phyloP scores from a whole-genome alignment of 2,888 invertebrate species.

The Eugnorisma glareosa region DNA sequence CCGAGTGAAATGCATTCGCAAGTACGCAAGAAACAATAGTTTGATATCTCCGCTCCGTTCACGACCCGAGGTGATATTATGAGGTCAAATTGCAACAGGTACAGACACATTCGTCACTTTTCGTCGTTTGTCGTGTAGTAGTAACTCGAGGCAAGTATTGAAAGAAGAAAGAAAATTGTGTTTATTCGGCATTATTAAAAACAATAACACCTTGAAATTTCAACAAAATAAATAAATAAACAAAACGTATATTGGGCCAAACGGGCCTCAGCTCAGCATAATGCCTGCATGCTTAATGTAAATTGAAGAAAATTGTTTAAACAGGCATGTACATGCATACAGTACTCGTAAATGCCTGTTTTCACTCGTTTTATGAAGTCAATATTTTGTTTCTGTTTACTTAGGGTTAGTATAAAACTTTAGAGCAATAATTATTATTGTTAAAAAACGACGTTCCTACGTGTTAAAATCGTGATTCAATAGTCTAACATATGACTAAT shows the following conservation, averaged over 20 bases:
- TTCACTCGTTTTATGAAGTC: background rate
- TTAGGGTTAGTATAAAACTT: background rate
- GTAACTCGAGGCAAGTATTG: background rate
- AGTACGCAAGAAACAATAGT: background rate
- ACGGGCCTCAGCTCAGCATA: no score
- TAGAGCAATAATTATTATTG: background rate
- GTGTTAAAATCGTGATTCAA: slow-evolving; percentile 1
- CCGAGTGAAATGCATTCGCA: background rate
- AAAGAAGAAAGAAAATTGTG: no score
- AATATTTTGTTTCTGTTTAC: background rate
- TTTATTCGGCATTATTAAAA: no score
- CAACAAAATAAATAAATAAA: no score
- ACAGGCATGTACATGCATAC: no score
- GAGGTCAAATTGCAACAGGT: background rate
- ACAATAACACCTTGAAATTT: no score
- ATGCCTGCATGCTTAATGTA: no score
- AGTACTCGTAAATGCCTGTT: no score
- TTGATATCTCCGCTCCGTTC: background rate
- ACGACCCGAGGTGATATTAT: background rate
- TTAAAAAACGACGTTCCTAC: background rate
- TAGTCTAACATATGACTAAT: background rate
- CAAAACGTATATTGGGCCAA: no score
- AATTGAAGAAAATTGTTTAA: no score
- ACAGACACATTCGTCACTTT: background rate
- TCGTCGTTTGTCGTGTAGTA: background rate